Percentiles rank a stretch among this genome's conserved stretches.
Conservation (phyloP, 1,140 invertebrate genomes). For the Bombus confusus region DNA sequence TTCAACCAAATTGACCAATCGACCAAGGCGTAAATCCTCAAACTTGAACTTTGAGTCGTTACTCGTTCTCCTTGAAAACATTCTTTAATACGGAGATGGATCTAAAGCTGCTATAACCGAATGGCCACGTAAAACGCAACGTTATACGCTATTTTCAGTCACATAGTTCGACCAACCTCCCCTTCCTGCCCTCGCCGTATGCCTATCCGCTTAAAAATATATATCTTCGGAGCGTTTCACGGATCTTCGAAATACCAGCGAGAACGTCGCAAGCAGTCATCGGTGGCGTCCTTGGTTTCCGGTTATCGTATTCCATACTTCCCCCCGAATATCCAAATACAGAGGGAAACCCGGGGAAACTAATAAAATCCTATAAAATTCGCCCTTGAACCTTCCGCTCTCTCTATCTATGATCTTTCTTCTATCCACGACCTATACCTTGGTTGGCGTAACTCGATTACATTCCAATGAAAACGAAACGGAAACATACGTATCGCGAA, state of each 20-base stretch:
- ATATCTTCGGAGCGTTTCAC: conserved; percentile 10
- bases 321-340: background rate
- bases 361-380: conserved; percentile 43
- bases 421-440: conserved; percentile 36
- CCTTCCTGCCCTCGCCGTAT: too few relatives aligned
- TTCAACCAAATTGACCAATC: too few relatives aligned
- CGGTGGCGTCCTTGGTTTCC: background rate
- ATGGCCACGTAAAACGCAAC: background rate
- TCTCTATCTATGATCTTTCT: background rate
- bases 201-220: conserved; percentile 34
- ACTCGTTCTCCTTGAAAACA: background rate
- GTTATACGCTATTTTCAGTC: conserved; percentile 34
- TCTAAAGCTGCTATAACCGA: background rate
- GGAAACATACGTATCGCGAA: conserved; percentile 4
- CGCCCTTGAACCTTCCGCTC: conserved; percentile 25
- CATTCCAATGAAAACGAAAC: conserved; percentile 26
- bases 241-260: conserved; percentile 11
- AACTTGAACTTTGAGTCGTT: background rate
- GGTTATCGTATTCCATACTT: background rate
- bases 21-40: background rate
- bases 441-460: conserved; percentile 36
- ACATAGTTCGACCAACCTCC: background rate
- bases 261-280: background rate
- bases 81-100: background rate
- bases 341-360: conserved; percentile 2